Evolutionary conservation across 2,113 vertebrate species (phyloP), one percentile per base, ranked within the genome.

Genomic region (Aegypius monachus): DNA sequence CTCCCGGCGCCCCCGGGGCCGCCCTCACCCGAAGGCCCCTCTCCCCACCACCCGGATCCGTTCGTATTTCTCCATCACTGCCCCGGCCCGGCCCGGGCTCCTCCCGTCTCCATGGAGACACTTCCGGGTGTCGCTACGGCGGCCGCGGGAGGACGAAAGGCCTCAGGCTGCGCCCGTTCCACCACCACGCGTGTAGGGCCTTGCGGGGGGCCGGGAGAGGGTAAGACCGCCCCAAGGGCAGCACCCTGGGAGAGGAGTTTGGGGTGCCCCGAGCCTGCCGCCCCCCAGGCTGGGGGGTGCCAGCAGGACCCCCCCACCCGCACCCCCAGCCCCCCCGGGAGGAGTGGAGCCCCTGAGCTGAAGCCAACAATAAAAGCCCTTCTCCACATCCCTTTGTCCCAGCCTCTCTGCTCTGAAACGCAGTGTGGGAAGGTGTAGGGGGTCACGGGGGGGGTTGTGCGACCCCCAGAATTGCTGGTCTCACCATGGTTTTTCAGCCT

Each of bases 21-120:
- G 6, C 79, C 86, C 98, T 99, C 99, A 99, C 99, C 99, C 99
- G 95, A 99, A 99, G 7, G 99, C 99, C 97, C 99, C 99, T 99
- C 99, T 98, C 42, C 99, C 99, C 79, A 99, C 99, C 93, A 99
- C 99, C 96, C 99, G 99, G 95, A 99, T 99, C 97, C 99, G 99
- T 95, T 99, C 99, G 96, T 99, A 99, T 97, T 99, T 99, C 98
- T 99, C 99, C 99, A 99, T 99, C 81, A 18, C 48, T 13, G 73
- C 90, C n/a, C 52, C 58, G 34, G 80, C 56, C 61, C n/a, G 86
- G 95, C 96, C 96, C 23, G 4, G 32, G 13, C 95, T 82, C 95
- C 78, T 95, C 84, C 52, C 55, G 98, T 99, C 85, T 98, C 99
- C 97, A 97, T 95, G 96, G 99, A 98, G 97, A 98, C 98, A 79